Conservation (phyloP, 2,888 invertebrate species). For the Entomobrya proxima region DNA sequence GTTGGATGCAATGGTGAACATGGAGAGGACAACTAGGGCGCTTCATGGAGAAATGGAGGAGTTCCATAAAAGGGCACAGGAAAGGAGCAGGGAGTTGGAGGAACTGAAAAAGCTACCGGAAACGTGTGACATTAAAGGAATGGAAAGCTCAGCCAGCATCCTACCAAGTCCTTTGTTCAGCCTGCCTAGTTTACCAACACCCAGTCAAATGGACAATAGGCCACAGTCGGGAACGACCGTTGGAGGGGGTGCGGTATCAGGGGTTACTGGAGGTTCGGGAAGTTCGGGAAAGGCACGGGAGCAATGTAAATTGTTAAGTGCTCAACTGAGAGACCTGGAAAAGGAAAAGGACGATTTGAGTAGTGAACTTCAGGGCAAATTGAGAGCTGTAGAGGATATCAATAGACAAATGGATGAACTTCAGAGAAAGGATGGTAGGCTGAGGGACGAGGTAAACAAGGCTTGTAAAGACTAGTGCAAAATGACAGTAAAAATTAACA, state of each 20-base stretch:
- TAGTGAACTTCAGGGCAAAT: slow-evolving; percentile 13
- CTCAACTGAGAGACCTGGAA: slow-evolving; percentile 21
- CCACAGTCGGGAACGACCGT: not conserved
- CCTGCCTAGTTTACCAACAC: not conserved
- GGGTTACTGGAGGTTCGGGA: not conserved
- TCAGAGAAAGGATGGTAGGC: not conserved
- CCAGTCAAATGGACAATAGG: not conserved
- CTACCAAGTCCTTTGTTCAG: not conserved
- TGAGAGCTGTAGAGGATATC: not conserved
- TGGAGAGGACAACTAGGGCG: slow-evolving; percentile 18
- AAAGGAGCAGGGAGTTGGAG: slow-evolving; percentile 9
- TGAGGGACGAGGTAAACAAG: not conserved
- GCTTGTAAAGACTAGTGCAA: not conserved
- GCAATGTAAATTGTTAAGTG: not conserved
- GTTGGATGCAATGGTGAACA: not conserved
- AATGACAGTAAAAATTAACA: too few relatives aligned
- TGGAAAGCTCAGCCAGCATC: not conserved
- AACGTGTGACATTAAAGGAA: not conserved
- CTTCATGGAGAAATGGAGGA: slow-evolving; percentile 27
- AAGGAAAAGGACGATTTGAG: not conserved
- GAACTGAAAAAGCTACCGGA: slow-evolving; percentile 11
- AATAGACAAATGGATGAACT: not conserved
- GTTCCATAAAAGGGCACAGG: not conserved
- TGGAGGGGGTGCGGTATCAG: not conserved
- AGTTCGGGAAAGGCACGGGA: not conserved